A percentile compares a stretch with the other conserved stretches of the same genome.
Evolutionary conservation across 1,140 invertebrate species (phyloP).

Genomic region (Trichonephila clavipes): DNA sequence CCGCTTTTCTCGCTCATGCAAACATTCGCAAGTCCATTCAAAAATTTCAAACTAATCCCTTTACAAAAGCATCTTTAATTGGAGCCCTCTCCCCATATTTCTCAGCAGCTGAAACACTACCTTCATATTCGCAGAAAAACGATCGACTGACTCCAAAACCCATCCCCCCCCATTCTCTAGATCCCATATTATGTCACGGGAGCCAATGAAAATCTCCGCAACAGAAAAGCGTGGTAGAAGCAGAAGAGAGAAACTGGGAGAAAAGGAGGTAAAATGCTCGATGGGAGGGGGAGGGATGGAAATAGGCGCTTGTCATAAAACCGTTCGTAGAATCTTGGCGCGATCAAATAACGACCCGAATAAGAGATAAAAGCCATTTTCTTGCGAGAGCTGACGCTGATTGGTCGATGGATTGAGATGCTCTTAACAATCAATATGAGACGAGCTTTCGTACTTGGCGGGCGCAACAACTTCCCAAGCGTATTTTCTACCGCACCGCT

Average conservation of each 20-base stretch:
- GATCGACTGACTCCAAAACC: not conserved
- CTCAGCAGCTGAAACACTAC: no score
- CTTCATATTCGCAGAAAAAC: not conserved
- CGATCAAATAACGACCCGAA: slow-evolving; percentile 62
- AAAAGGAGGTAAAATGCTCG: not conserved
- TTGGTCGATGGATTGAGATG: slow-evolving; percentile 56
- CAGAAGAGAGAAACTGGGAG: not conserved
- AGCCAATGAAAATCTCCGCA: not conserved
- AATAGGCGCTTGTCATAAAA: slow-evolving; percentile 35
- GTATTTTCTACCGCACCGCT: slow-evolving; percentile 11
- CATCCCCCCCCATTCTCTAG: not conserved
- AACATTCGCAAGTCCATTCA: no score
- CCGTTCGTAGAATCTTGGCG: slow-evolving; percentile 50
- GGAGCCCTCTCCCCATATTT: not conserved
- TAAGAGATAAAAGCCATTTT: slow-evolving; percentile 51
- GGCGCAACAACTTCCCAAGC: slow-evolving; percentile 18
- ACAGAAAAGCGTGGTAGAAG: not conserved
- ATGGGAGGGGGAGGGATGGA: not conserved
- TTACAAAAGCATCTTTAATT: no score
- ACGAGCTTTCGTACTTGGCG: not conserved
- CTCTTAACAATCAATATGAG: slow-evolving; percentile 59
- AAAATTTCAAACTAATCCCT: no score
- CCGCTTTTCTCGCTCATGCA: no score
- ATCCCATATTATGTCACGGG: not conserved
- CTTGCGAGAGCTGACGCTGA: slow-evolving; percentile 46